Percentiles rank a stretch among this genome's conserved stretches.
phyloP scores from a whole-genome alignment of 2,797 vertebrate species.

The Danionella dracula region DNA sequence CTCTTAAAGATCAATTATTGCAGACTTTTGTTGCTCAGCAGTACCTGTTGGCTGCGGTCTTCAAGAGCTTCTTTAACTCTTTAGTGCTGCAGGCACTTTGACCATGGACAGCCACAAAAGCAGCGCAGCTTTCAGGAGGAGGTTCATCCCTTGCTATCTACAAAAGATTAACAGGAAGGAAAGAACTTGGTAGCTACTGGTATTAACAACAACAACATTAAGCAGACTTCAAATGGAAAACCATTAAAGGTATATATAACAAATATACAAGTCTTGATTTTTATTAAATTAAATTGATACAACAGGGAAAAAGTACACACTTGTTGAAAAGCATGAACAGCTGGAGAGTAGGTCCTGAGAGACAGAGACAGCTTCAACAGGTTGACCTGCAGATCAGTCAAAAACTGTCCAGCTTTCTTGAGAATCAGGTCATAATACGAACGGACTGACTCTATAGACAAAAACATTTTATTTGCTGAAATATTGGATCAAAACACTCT shows the following conservation, averaged over 20 bases:
- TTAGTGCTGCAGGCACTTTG: constrained; percentile 85
- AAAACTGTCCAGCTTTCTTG: constrained; percentile 95
- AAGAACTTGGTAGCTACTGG: no score
- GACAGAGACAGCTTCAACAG: constrained; percentile 88
- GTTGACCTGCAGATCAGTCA: constrained; percentile 84
- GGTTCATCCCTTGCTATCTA: constrained; percentile 91
- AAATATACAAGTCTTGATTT: no score
- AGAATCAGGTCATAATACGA: constrained; percentile 90
- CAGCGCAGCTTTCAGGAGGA: constrained; percentile 80
- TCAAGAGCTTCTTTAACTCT: constrained; percentile 90
- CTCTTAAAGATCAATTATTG: background rate
- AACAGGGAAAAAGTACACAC: constrained; percentile 54
- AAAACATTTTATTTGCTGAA: background rate
- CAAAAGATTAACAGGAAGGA: constrained; percentile 26
- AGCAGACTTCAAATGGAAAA: no score
- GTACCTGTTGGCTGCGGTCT: constrained; percentile 84
- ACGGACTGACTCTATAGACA: constrained; percentile 77
- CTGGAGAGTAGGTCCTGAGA: constrained; percentile 83
- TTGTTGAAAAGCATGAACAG: constrained; percentile 90
- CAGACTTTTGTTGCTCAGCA: background rate
- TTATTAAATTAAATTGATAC: no score
- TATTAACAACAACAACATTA: no score
- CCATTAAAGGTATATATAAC: no score
- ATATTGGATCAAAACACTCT: no score
- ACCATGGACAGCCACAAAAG: constrained; percentile 87